Evolutionary conservation across 2,888 invertebrate genomes (phyloP).

Genomic region (Phania funesta): DNA sequence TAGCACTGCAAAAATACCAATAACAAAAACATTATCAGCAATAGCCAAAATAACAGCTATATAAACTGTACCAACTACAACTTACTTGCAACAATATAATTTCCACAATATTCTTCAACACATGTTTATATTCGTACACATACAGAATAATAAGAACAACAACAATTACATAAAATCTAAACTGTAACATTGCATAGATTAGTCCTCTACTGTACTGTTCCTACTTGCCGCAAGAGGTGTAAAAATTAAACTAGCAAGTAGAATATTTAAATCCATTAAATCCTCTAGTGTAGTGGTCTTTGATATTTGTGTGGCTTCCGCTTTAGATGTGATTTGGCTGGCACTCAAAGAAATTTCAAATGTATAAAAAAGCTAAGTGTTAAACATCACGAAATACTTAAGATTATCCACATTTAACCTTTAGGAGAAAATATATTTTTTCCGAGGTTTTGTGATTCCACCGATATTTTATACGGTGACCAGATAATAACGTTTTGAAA

Average conservation of each 20-base stretch:
- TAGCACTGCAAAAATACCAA: slow-evolving; percentile 41
- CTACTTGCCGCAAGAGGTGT: neutral
- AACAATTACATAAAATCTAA: neutral
- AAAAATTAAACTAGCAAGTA: slow-evolving; percentile 32
- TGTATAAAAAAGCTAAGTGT: neutral
- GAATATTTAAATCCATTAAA: slow-evolving; percentile 58
- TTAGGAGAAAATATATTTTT: no score
- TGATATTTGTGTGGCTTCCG: slow-evolving; percentile 39
- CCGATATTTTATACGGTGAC: no score
- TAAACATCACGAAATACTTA: no score
- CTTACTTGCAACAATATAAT: no score
- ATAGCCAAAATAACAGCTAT: slow-evolving; percentile 18
- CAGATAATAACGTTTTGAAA: no score
- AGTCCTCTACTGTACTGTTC: slow-evolving; percentile 20
- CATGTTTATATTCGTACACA: neutral
- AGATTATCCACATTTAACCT: no score
- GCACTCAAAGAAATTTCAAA: slow-evolving; percentile 2
- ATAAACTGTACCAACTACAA: no score
- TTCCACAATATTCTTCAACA: slow-evolving; percentile 33
- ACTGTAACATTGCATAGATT: slow-evolving; percentile 32
- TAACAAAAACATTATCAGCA: slow-evolving; percentile 36
- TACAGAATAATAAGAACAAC: neutral
- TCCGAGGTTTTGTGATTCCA: no score
- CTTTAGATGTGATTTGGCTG: neutral
- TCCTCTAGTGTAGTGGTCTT: no score